phyloP scores from a whole-genome alignment of 2,113 vertebrate species.

The Hucho hucho region DNA sequence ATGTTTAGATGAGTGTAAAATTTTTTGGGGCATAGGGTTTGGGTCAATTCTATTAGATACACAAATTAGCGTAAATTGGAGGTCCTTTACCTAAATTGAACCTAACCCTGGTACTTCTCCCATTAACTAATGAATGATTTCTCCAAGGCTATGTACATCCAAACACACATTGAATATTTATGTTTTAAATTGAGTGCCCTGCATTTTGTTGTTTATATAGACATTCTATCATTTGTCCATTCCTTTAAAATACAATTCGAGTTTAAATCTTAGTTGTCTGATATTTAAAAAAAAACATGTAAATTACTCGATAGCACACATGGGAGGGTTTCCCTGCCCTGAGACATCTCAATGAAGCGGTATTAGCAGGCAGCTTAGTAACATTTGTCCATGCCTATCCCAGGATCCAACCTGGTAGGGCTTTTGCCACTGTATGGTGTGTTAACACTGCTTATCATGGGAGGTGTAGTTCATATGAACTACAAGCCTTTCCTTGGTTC shows the following conservation, averaged over 20 bases:
- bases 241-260: neutral
- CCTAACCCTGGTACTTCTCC: neutral
- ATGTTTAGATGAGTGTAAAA: neutral
- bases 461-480: conserved; percentile 10
- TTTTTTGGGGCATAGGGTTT: neutral
- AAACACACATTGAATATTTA: neutral
- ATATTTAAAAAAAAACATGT: neutral
- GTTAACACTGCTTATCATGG: conserved; percentile 8
- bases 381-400: neutral
- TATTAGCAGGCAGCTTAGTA: neutral
- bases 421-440: neutral
- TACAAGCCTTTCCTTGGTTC: neutral
- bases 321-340: neutral
- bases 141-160: neutral
- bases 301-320: neutral
- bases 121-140: neutral
- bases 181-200: neutral
- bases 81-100: neutral
- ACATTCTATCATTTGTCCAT: neutral
- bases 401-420: neutral
- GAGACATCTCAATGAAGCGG: conserved; percentile 13
- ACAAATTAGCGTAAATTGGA: conserved; percentile 13
- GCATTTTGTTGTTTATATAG: neutral
- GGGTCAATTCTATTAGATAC: conserved; percentile 1
- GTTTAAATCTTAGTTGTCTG: neutral